Evolutionary conservation across 2,797 vertebrate species (phyloP).

Genomic region (Sylvilagus floridanus): DNA sequence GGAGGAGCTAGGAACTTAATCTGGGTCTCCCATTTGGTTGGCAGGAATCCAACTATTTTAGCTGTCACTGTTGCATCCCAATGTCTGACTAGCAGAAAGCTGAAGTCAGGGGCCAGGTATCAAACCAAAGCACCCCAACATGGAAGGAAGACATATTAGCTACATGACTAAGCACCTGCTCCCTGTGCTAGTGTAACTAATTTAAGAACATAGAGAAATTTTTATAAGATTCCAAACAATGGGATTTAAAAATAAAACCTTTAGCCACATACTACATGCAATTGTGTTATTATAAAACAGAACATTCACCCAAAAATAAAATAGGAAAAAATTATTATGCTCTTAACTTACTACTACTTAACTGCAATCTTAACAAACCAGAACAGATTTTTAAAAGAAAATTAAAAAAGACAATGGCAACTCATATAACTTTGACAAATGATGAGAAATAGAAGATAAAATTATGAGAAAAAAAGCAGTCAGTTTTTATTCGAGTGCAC

Average conservation of each 20-base stretch:
- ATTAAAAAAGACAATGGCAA: not conserved
- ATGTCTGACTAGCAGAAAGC: no score
- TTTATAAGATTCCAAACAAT: not conserved
- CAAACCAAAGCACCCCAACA: no score
- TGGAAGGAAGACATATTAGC: no score
- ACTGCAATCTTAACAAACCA: not conserved
- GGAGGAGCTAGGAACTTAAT: no score
- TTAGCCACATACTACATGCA: not conserved
- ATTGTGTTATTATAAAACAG: not conserved
- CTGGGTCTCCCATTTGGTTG: no score
- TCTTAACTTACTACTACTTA: not conserved
- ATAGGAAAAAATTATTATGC: not conserved
- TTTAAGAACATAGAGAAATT: conserved; percentile 1
- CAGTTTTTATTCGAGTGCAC: not conserved
- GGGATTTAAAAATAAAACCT: not conserved
- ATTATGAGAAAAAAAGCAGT: not conserved
- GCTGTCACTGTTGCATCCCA: no score
- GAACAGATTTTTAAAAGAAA: not conserved
- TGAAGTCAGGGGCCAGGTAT: no score
- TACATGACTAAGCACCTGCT: no score
- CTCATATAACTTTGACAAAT: not conserved
- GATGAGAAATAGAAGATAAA: not conserved
- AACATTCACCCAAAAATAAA: conserved; percentile 18
- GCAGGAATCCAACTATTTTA: no score
- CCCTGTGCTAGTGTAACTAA: not conserved